A percentile compares a stretch with the other conserved stretches of the same genome.
Evolutionary conservation across 2,888 invertebrate genomes (phyloP).

Genomic region (Phyllotreta cruciferae): DNA sequence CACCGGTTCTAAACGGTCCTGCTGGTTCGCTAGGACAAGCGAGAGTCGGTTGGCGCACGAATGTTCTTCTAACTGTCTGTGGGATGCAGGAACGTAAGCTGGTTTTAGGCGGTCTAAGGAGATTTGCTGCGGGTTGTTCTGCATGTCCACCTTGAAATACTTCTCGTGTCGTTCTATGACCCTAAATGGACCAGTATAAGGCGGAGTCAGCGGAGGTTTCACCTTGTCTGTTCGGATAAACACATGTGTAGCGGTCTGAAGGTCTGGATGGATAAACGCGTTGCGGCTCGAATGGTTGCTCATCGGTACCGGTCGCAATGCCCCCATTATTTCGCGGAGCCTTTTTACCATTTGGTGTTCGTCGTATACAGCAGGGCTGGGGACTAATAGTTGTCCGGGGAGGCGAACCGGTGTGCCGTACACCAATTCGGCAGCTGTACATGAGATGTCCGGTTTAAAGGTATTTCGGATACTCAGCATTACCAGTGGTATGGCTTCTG

Average conservation of each 20-base stretch:
- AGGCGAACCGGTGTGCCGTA: conserved; percentile 23
- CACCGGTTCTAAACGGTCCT: background rate
- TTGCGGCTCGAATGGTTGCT: background rate
- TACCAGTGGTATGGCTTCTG: conserved; percentile 28
- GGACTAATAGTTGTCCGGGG: conserved; percentile 6
- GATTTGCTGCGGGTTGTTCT: conserved; percentile 34
- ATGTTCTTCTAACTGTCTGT: too few species aligned
- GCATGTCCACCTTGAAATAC: conserved; percentile 34
- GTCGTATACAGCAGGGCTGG: conserved; percentile 1
- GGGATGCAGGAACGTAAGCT: conserved; percentile 27
- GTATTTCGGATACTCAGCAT: conserved; percentile 12
- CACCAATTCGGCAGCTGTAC: conserved; percentile 22
- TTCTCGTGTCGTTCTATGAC: conserved; percentile 36
- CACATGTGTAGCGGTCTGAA: conserved; percentile 57
- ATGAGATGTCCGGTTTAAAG: background rate
- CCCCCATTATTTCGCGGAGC: conserved; percentile 10
- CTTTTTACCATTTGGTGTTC: conserved; percentile 10
- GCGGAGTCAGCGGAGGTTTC: conserved; percentile 44
- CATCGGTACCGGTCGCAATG: conserved; percentile 18
- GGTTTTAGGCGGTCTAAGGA: conserved; percentile 43
- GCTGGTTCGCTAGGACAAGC: background rate
- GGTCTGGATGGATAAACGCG: conserved; percentile 55
- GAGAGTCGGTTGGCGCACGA: too few species aligned
- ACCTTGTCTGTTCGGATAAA: conserved; percentile 41
- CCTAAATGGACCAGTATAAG: conserved; percentile 44